These are phyloP conservation scores for Gadopsis bispinosus DNA, from an alignment of 2,797 vertebrate genomes.

Conservation along the genomic window DNA sequence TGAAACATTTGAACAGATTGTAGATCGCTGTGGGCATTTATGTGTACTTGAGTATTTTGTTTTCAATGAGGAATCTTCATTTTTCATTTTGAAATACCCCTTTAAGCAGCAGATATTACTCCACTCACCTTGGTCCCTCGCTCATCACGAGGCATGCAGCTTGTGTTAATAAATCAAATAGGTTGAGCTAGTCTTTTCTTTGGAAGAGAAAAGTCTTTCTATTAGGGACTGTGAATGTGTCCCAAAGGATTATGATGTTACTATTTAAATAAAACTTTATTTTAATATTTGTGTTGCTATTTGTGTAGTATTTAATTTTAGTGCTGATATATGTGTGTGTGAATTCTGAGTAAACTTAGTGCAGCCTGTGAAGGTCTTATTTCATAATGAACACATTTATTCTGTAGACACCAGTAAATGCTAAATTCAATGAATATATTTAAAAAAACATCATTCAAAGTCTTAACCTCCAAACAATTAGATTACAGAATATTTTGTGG, in stretches of 20 bases:
- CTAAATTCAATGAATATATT: conserved; percentile 39
- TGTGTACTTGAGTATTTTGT: neutral
- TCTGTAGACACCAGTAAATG: conserved; percentile 49
- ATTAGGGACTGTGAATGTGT: conserved; percentile 3
- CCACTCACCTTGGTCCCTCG: neutral
- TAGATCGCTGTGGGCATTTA: neutral
- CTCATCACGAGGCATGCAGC: neutral
- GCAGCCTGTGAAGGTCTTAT: neutral
- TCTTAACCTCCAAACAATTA: conserved; percentile 46
- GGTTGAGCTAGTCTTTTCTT: neutral
- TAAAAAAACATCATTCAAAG: conserved; percentile 29
- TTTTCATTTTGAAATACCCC: conserved; percentile 2
- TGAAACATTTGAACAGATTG: neutral
- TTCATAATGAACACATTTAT: conserved; percentile 63
- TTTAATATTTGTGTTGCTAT: conserved; percentile 13
- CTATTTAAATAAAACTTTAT: conserved; percentile 71
- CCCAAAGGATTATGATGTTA: conserved; percentile 24
- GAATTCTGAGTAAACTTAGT: neutral
- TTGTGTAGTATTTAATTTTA: conserved; percentile 1
- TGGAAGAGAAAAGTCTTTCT: neutral
- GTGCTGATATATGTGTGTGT: neutral
- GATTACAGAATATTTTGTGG: conserved; percentile 27
- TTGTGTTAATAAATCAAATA: neutral
- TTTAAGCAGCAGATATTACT: neutral
- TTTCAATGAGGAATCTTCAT: neutral